phyloP scores from a whole-genome alignment of 2,888 invertebrate genomes.

The Epistrophella euchroma region DNA sequence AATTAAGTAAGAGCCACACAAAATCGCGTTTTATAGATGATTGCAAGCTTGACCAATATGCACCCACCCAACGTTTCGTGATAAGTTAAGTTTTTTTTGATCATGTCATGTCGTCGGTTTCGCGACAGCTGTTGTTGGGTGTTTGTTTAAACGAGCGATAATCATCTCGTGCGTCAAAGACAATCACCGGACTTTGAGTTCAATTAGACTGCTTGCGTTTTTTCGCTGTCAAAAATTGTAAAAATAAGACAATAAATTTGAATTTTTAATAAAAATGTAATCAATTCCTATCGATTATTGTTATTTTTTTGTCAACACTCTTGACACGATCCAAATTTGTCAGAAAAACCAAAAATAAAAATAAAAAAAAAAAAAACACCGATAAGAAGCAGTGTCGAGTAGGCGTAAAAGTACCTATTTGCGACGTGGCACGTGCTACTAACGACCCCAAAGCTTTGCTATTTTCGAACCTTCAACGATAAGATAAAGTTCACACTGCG shows the following conservation, averaged over 20 bases:
- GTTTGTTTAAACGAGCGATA: slow-evolving; percentile 51
- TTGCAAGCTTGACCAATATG: slow-evolving; percentile 5
- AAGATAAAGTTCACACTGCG: slow-evolving; percentile 69
- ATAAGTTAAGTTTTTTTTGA: slow-evolving; percentile 54
- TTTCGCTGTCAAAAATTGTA: slow-evolving; percentile 22
- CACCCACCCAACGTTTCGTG: slow-evolving; percentile 12
- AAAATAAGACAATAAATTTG: slow-evolving; percentile 8
- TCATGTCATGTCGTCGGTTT: not conserved
- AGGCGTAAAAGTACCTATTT: slow-evolving; percentile 34
- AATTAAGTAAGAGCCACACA: not conserved
- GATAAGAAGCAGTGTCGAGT: slow-evolving; percentile 47
- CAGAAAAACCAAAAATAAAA: not conserved
- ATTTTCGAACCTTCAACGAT: slow-evolving; percentile 52
- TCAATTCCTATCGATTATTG: not conserved
- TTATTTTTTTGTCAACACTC: not conserved
- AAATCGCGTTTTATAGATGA: not conserved
- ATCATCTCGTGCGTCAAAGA: slow-evolving; percentile 72
- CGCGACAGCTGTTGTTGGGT: slow-evolving; percentile 7
- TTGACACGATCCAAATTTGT: not conserved
- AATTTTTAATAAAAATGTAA: not conserved
- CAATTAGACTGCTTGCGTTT: slow-evolving; percentile 38
- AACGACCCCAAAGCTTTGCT: slow-evolving; percentile 31
- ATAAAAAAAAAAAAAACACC: not conserved
- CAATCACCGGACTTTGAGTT: slow-evolving; percentile 56
- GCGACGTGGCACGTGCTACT: slow-evolving; percentile 60